A percentile compares a stretch with the other conserved stretches of the same genome.
Evolutionary conservation across 1,140 invertebrate species (phyloP).

Genomic region (Antheraea pernyi): DNA sequence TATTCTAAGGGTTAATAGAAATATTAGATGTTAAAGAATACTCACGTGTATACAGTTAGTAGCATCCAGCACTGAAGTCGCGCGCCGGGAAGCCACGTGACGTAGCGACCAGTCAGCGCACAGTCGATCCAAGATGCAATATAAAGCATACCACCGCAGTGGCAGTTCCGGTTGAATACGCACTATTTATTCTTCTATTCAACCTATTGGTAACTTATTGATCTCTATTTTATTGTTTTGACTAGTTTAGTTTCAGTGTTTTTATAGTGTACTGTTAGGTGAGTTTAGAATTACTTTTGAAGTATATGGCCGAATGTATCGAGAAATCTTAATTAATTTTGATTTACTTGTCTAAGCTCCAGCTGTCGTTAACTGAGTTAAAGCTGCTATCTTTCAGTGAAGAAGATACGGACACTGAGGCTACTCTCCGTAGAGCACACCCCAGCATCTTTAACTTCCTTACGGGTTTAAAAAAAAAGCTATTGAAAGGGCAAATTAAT

Average conservation of each 20-base stretch:
- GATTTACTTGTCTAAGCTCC: conserved; percentile 73
- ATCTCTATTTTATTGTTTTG: conserved; percentile 42
- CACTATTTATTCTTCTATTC: conserved; percentile 32
- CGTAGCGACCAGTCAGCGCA: conserved; percentile 79
- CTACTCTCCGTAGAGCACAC: conserved; percentile 64
- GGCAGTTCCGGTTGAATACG: conserved; percentile 47
- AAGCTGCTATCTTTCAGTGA: conserved; percentile 47
- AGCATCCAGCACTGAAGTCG: conserved; percentile 80
- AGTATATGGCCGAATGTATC: neutral
- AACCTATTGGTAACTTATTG: conserved; percentile 64
- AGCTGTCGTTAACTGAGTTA: conserved; percentile 70
- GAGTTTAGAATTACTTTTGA: conserved; percentile 21
- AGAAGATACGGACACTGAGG: conserved; percentile 51
- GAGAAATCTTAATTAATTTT: conserved; percentile 10
- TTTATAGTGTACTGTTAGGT: conserved; percentile 26
- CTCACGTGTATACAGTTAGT: conserved; percentile 81
- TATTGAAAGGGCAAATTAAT: conserved; percentile 35
- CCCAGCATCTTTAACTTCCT: conserved; percentile 71
- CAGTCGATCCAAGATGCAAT: conserved; percentile 78
- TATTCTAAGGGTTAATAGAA: neutral
- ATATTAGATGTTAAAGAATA: conserved; percentile 37
- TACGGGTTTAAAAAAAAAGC: conserved; percentile 42
- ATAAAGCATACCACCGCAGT: conserved; percentile 74
- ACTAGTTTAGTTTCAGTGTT: conserved; percentile 61
- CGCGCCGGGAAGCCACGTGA: conserved; percentile 79